Base-by-base conservation (phyloP, 2,113 vertebrate genomes). In the Gavia stellata region DNA sequence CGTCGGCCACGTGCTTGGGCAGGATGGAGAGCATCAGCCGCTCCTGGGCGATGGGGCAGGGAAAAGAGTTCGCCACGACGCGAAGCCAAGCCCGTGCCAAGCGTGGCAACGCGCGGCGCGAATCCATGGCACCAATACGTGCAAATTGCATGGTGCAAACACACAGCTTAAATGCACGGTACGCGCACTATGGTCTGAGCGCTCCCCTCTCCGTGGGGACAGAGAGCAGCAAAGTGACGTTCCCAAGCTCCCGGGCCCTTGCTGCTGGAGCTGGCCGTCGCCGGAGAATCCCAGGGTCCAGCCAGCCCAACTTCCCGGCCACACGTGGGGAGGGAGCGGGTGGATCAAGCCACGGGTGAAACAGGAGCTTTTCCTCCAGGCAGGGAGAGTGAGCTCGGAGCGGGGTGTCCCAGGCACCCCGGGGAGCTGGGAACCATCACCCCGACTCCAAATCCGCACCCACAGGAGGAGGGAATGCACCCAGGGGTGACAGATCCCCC, bases 1-100 rank as follows among this genome's bases (percentile, higher is more conserved):
- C 99, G 7, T 99, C 99, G 0, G 99, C 99, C 44, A 99, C 99
- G 13, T 99, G 99, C 96, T 99, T 99, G 53, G 99, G 99, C 81
- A 99, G 98, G 97, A 99, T 99, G 93, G 99, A 99, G 15, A 99
- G 97, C 96, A 99, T 98, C 45, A 99, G 95, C n/a, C 99, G 98
- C 94, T 99, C 99, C 99, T 99, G 94, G 1, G 47, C 25, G 36
- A 38, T 0, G 1, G 26, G 40, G 38, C 16, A 47, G 24, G 29
- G 40, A 17, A 16, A 14, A 6, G 21, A 25, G 20, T 3, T 40
- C 7, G 7, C 23, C 36, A 10, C 1, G 3, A 8, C 6, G 1
- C 0, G 0, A 42, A 33, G 65, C 14, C 31, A 13, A n/a, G 61
- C 24, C 49, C 8, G 9, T 16, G 66, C 21, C 65, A 24, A 20